Percentiles rank a stretch among this genome's conserved stretches.
These are phyloP conservation scores for Steinernema khuongi DNA, from an alignment of 1,140 invertebrate genomes.

Conservation along the genomic window DNA sequence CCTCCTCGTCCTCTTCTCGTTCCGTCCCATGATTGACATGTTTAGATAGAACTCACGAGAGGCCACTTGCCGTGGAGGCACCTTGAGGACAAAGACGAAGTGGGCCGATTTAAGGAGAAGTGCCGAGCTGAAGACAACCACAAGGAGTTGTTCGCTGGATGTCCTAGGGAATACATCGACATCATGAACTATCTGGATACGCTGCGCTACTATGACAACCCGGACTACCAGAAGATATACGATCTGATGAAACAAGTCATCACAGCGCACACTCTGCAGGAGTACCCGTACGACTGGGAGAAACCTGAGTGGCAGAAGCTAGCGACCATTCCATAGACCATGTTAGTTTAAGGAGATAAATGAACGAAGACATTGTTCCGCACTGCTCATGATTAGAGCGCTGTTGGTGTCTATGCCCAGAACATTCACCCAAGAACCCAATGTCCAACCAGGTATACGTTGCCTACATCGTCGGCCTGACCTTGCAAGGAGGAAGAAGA, in stretches of 20 bases:
- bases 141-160: background rate
- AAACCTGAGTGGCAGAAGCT: background rate
- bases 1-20: background rate
- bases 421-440: no score
- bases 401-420: no score
- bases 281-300: slow-evolving; percentile 23
- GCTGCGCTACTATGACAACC: slow-evolving; percentile 18
- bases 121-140: background rate
- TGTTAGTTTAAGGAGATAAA: no score
- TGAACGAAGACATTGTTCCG: no score
- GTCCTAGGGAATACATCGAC: slow-evolving; percentile 7
- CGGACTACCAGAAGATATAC: background rate
- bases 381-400: no score
- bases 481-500: no score
- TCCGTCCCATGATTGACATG: no score
- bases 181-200: slow-evolving; percentile 8
- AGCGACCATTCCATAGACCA: no score
- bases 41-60: background rate
- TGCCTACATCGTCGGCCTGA: no score
- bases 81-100: slow-evolving; percentile 13
- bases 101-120: background rate
- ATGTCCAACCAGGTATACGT: no score
- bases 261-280: background rate
- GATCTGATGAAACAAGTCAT: slow-evolving; percentile 1
- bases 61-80: slow-evolving; percentile 21